phyloP scores from a whole-genome alignment of 2,888 invertebrate species.

The Busseola fusca region DNA sequence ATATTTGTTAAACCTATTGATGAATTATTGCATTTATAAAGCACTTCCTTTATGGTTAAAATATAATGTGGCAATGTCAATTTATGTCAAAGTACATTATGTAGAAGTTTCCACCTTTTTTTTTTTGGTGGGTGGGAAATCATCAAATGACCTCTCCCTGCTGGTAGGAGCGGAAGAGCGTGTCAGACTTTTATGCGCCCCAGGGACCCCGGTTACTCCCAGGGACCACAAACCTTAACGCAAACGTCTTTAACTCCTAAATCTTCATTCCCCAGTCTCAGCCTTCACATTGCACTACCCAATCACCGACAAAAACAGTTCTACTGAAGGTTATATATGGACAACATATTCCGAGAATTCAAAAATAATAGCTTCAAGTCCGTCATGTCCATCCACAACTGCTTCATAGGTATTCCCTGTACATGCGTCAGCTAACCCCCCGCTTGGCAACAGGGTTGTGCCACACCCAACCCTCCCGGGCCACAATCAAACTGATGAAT shows the following conservation, averaged over 20 bases:
- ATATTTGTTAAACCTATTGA: neutral
- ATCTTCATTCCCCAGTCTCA: neutral
- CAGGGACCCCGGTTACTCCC: too few species aligned
- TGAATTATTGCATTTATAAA: neutral
- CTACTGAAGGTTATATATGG: neutral
- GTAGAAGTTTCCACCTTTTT: neutral
- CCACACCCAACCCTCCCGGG: conserved; percentile 71
- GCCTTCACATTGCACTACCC: neutral
- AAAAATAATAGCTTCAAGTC: conserved; percentile 32
- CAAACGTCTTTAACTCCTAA: neutral
- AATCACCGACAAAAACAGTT: neutral
- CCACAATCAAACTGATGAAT: conserved; percentile 85
- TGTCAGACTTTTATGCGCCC: too few species aligned
- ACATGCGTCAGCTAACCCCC: conserved; percentile 69
- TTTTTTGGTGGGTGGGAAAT: too few species aligned
- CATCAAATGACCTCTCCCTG: too few species aligned
- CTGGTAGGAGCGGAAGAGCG: too few species aligned
- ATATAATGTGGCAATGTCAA: neutral
- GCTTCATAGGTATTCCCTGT: conserved; percentile 67
- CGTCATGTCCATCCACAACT: conserved; percentile 47
- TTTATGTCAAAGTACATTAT: neutral
- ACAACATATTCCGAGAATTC: conserved; percentile 36
- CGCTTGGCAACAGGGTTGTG: conserved; percentile 81
- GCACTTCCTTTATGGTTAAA: neutral
- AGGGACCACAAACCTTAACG: neutral